Base-by-base conservation (phyloP, 2,797 vertebrate species). In the Catharus ustulatus region DNA sequence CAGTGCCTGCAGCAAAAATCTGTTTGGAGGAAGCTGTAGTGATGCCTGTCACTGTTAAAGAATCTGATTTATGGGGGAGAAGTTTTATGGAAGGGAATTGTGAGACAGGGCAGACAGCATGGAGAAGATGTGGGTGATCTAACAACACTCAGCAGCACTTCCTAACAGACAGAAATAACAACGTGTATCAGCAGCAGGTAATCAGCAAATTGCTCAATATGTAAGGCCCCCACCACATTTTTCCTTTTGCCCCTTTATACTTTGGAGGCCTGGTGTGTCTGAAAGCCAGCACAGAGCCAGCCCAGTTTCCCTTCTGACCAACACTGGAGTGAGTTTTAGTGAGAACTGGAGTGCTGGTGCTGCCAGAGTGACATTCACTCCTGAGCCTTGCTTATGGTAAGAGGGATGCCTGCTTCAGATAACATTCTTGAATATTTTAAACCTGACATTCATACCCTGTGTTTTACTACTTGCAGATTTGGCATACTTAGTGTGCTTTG, bases 381-480 rank as follows among this genome's bases (percentile, higher is more conserved):
- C 55, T 46, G 34, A 48, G 63, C 57, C 36, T 84, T 77, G 48
- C 36, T 71, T 63, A 15, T 14, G 27, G 54, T 51, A 40, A 89
- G 40, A 85, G 48, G 29, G 59, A 38, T 67, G 63, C 24, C 63
- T 84, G 38, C 38, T 67, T 76, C 84, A 51, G 11, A 42, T 91
- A 57, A n/a, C 29, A 48, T 30, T 55, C 36, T 69, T 75, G 55
- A 76, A 84, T 95, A 90, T 92, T 93, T 92, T 63, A 81, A 91
- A 68, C 36, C 52, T 89, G 66, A 87, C 54, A 61, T 81, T 88
- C 69, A 78, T 27, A 85, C 14, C 29, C 76, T 73, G 19, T 87
- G 62, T 87, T 90, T 91, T 81, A 62, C 32, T 80, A 74, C 68
- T 68, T 93, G 73, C 51, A 88, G 55, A 55, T 43, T 15, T 86